Base-by-base conservation (phyloP, 2,888 invertebrate genomes). In the Acanthococcus lagerstroemiae region DNA sequence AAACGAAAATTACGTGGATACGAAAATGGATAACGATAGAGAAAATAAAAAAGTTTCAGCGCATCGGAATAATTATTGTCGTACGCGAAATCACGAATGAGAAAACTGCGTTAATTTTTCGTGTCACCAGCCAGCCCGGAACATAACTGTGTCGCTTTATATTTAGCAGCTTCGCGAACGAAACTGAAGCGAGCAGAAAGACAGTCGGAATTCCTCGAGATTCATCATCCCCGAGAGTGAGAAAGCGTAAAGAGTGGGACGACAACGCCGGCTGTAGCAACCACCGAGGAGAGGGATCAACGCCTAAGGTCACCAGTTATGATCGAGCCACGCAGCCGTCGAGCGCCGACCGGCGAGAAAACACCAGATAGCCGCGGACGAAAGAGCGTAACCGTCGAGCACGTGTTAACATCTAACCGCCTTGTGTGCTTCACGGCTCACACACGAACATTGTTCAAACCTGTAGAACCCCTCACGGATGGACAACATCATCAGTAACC, bases 241-340 rank as follows among this genome's bases (percentile, higher is more conserved):
- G n/a, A n/a, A n/a, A n/a, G 17, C 55, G 37, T 26, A 55, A 55
- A 56, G 55, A 56, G 55, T 56, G 55, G 55, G 55, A 56, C 26
- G 24, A 55, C 15, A 56, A 30, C 37, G 44, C 37, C 55, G 19
- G 37, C 15, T 22, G 44, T 56, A 37, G 30, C 55, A 37, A n/a
- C 37, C 22, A 44, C 37, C 30, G 55, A 56, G 55, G 55, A 37
- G 24, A 21, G 21, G 19, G 26, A 55, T 55, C 30, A 22, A 27
- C 55, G 55, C 15, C 24, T 56, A 56, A 56, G 55, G 55, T 56
- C 55, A 56, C 55, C 55, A 56, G 44, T 44, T 44, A 56, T 56
- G 3, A 30, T 30, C 55, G 30, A 56, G 55, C 55, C n/a, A n/a
- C n/a, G n/a, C n/a, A n/a, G n/a, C n/a, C n/a, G n/a, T n/a, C n/a